Evolutionary conservation across 2,888 invertebrate species (phyloP), one percentile per base, ranked within the genome.

Genomic region (Cephus pulcher): DNA sequence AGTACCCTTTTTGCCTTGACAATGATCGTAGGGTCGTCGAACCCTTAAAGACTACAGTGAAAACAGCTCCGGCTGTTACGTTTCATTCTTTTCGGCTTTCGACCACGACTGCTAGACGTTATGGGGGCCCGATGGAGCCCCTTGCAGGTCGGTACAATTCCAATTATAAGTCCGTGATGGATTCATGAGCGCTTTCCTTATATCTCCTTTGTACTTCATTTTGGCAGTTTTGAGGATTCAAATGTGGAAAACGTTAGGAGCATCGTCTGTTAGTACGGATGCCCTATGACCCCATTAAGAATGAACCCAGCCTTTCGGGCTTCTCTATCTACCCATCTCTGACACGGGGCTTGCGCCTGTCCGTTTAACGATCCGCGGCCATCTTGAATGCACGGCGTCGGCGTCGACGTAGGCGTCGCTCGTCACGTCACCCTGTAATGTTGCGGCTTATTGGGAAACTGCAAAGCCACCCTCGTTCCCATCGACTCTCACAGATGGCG

Each of bases 381-480:
- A 87, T 88, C 86, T 88, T 88, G 87, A 84, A 80, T 81, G 84
- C 84, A 87, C 81, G 85, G 88, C 88, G 87, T 88, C 88, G 88
- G 88, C 83, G 84, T 83, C 81, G 78, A 80, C 80, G 80, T 82
- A 81, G 81, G 79, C 83, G 85, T 86, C 83, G 86, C 86, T 84
- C 84, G 87, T 84, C 84, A 84, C 87, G 87, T 87, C 86, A 85
- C 85, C 87, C 86, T 85, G 81, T 78, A 79, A 78, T 79, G 79
- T 79, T 83, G 87, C 87, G 88, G 88, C 87, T 89, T 89, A 88
- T 87, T 88, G 86, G 84, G 86, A 89, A 89, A 89, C 88, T 87
- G 86, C 87, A 82, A 85, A 83, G 83, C 85, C 85, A 84, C 78
- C 79, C 76, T 86, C 86, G 85, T 90, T 90, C 90, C 86, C 87